phyloP scores from a whole-genome alignment of 2,797 vertebrate species.

The Microctenopoma stevenorrisi region DNA sequence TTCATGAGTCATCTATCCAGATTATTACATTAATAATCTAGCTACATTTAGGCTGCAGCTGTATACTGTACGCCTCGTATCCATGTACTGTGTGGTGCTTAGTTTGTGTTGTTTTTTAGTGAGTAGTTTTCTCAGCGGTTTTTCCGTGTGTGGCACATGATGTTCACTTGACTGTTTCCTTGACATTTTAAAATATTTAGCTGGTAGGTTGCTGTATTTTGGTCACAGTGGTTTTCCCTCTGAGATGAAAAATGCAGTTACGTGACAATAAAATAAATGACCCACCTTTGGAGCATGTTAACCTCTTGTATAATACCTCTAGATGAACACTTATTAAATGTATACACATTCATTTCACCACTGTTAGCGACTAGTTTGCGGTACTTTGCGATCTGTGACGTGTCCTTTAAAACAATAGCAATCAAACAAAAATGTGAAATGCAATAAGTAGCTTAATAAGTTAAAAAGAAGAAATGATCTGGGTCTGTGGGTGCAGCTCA shows the following conservation, averaged over 20 bases:
- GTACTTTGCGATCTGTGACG: not conserved
- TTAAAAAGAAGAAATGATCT: slow-evolving; percentile 9
- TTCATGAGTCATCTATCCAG: not conserved
- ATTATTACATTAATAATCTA: no score
- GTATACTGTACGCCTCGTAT: not conserved
- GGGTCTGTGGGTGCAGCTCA: slow-evolving; percentile 72
- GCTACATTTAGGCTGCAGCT: not conserved
- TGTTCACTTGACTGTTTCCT: slow-evolving; percentile 21
- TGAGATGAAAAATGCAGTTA: not conserved
- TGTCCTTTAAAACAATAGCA: not conserved
- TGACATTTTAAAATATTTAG: slow-evolving; percentile 50
- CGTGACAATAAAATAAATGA: not conserved
- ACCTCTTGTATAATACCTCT: not conserved
- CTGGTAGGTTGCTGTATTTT: slow-evolving; percentile 42
- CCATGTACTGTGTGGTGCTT: not conserved
- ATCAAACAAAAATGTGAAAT: slow-evolving; percentile 13
- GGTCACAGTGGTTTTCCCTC: not conserved
- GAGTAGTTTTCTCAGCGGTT: slow-evolving; percentile 18
- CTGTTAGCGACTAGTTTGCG: not conserved
- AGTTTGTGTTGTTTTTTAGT: slow-evolving; percentile 2
- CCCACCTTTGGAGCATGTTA: not conserved
- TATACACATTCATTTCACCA: not conserved
- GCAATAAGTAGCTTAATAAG: not conserved
- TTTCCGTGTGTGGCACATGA: slow-evolving; percentile 27
- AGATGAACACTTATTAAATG: not conserved